Evolutionary conservation across 2,888 invertebrate species (phyloP), one percentile per base, ranked within the genome.

Genomic region (Pachycephus smyrnensis): DNA sequence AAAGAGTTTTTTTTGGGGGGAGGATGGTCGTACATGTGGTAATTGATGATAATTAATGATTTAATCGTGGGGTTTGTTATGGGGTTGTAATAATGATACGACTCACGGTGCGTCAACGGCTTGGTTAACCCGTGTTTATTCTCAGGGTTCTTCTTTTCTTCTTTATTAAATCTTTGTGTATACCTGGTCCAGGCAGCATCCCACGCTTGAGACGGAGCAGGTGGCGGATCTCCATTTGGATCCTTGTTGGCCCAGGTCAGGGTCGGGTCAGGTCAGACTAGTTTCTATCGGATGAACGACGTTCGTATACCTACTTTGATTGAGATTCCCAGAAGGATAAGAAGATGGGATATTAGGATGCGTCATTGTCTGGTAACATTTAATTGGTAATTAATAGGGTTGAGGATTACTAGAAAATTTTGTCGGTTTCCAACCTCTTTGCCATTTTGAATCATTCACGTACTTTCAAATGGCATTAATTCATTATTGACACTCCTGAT

Each of bases 71-170:
- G 9, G 9, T 40, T 15, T 40, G 15, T 40, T 40, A 40, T 40
- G 55, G 23, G 55, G 23, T 55, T 55, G 55, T 55, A 1, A 55
- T 23, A 23, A 84, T 86, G 86, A 33, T 33, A 33, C 33, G 33
- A 33, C 85, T 82, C 86, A 86, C 83, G 84, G 83, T 79, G 81
- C 81, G 83, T 88, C 86, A 87, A 88, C 85, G 86, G 84, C 85
- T 81, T 84, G 86, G 82, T 82, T 30, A 74, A 80, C 76, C 81
- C 80, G 68, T 73, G 82, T 33, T 79, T 84, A 86, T 85, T 79
- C 85, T 77, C 82, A 76, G 84, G 81, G n/a, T 32, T 79, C 32
- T 68, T 77, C 32, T 79, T 77, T 40, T 31, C 32, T 55, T 69
- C 35, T 35, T 71, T 71, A 69, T 71, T 81, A 81, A 80, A 82